Percentiles rank a stretch among this genome's conserved stretches.
phyloP scores from a whole-genome alignment of 2,113 vertebrate species.

The Tiliqua scincoides region DNA sequence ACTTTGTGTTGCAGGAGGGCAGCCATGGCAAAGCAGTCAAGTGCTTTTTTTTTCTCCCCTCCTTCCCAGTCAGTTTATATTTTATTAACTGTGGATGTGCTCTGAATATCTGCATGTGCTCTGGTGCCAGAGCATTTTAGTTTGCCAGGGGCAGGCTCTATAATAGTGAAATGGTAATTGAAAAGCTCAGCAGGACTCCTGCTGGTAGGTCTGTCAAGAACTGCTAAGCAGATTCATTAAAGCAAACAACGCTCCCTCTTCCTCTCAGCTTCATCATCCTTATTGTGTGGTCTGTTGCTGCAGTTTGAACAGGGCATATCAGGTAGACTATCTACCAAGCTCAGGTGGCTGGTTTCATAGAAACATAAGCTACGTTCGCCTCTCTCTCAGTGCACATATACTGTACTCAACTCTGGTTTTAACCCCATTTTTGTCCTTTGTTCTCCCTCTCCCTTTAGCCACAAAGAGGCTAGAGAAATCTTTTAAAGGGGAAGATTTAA shows the following conservation, averaged over 20 bases:
- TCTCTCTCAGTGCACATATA: not conserved
- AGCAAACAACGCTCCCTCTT: constrained; percentile 2
- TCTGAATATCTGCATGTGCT: not conserved
- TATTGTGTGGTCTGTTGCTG: not conserved
- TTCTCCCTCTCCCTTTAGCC: not conserved
- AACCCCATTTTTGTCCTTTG: not conserved
- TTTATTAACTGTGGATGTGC: not conserved
- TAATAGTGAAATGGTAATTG: not conserved
- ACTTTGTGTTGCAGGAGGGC: accelerated
- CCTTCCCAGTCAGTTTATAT: not conserved
- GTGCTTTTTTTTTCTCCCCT: not conserved
- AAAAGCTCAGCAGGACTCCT: not conserved
- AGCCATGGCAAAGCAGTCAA: not conserved
- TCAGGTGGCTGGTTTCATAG: not conserved
- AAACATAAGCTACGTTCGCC: not conserved
- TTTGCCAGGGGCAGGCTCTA: not conserved
- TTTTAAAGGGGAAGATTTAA: not conserved
- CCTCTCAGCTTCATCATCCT: not conserved
- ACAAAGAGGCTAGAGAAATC: not conserved
- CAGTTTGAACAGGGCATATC: not conserved
- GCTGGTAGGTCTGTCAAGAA: constrained; percentile 20
- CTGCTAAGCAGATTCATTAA: constrained; percentile 35
- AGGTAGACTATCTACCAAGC: not conserved
- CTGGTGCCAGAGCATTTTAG: not conserved
- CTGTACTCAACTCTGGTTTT: not conserved